Percentiles rank a stretch among this genome's conserved stretches.
These are phyloP conservation scores for Philereme transversata DNA, from an alignment of 2,888 invertebrate species.

Conservation along the genomic window DNA sequence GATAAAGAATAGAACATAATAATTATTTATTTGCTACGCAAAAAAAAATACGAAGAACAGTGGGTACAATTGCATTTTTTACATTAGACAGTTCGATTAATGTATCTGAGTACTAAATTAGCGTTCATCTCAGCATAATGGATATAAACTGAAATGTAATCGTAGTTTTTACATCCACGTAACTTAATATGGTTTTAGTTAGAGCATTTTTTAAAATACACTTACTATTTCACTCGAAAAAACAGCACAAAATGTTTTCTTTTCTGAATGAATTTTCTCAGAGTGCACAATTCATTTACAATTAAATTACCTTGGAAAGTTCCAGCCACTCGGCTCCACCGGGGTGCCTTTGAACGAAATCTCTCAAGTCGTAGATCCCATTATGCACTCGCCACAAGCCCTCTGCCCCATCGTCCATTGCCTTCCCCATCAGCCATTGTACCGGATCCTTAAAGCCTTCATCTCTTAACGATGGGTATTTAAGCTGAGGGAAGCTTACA, in stretches of 20 bases:
- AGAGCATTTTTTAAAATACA: no score
- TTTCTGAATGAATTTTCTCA: constrained; percentile 2
- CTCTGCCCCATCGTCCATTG: constrained; percentile 88
- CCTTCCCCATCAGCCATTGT: constrained; percentile 87
- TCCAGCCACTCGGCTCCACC: constrained; percentile 91
- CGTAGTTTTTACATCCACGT: no score
- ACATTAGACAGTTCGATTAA: no score
- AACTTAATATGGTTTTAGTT: no score
- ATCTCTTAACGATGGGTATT: constrained; percentile 77
- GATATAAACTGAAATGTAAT: no score
- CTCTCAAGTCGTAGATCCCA: constrained; percentile 92
- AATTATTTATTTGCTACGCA: no score
- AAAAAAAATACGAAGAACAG: no score
- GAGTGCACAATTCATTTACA: constrained; percentile 6
- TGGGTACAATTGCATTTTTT: no score
- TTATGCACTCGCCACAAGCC: constrained; percentile 91
- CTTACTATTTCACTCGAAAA: not conserved
- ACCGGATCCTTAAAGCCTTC: constrained; percentile 55
- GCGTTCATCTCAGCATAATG: no score
- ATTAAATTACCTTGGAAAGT: constrained; percentile 83
- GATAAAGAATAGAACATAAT: no score
- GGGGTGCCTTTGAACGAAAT: constrained; percentile 92
- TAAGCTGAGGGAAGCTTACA: constrained; percentile 76
- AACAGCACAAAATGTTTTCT: not conserved
- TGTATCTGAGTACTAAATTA: no score